Percentiles rank a stretch among this genome's conserved stretches.
These are phyloP conservation scores for Heliconius erato DNA, from an alignment of 2,888 invertebrate genomes.

Conservation along the genomic window DNA sequence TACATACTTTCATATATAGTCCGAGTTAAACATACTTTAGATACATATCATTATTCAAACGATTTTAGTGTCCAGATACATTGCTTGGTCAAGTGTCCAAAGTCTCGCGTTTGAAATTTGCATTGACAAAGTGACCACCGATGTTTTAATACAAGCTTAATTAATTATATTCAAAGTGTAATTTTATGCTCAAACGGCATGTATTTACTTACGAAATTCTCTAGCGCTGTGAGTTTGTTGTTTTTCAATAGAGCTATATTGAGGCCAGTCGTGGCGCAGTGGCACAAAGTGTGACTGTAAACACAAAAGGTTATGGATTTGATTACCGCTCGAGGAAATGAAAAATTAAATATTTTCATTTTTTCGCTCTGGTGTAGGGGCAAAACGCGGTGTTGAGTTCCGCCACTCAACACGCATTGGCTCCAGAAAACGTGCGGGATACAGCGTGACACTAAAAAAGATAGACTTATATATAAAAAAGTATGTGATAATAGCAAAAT, in stretches of 20 bases:
- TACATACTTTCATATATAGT: background rate
- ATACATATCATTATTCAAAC: conserved; percentile 47
- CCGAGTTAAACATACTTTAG: conserved; percentile 37
- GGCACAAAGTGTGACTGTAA: too few species aligned
- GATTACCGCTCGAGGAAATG: too few species aligned
- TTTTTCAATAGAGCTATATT: background rate
- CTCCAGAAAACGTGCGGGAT: too few species aligned
- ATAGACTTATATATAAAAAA: too few species aligned
- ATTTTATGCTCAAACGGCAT: background rate
- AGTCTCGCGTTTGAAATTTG: conserved; percentile 34
- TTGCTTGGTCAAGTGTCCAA: conserved; percentile 38
- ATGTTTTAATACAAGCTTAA: conserved; percentile 5
- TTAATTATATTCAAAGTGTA: background rate
- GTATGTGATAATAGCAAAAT: too few species aligned
- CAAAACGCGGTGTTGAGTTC: too few species aligned
- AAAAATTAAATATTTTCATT: too few species aligned
- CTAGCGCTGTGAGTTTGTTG: background rate
- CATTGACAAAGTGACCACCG: conserved; percentile 25
- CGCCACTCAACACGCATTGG: too few species aligned
- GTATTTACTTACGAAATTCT: background rate
- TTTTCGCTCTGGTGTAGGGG: too few species aligned
- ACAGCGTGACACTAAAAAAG: too few species aligned
- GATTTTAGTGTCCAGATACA: conserved; percentile 36
- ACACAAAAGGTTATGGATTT: too few species aligned
- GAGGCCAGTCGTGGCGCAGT: too few species aligned